Percentiles rank a stretch among this genome's conserved stretches.
These are phyloP conservation scores for Drosophila sordidapex DNA, from an alignment of 2,888 invertebrate genomes.

Conservation along the genomic window DNA sequence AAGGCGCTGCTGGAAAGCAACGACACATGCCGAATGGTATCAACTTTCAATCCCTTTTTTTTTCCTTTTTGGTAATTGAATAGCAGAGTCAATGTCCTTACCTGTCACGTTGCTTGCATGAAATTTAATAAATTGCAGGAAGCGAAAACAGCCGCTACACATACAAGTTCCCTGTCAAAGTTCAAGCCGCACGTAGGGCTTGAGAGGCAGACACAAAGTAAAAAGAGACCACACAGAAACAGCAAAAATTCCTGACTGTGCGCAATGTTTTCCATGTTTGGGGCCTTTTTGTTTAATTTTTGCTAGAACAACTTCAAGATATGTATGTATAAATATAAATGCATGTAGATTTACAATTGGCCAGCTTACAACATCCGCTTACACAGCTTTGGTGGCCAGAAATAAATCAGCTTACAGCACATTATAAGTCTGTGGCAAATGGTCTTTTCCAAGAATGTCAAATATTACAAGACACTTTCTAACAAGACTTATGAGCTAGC, in stretches of 20 bases:
- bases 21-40: constrained; percentile 30
- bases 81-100: constrained; percentile 61
- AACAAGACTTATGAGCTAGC: constrained; percentile 59
- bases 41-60: constrained; percentile 31
- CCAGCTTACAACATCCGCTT: constrained; percentile 32
- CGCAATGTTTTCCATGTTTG: constrained; percentile 31
- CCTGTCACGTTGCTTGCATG: constrained; percentile 40
- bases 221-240: constrained; percentile 58
- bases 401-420: constrained; percentile 71
- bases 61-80: constrained; percentile 58
- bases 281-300: constrained; percentile 36
- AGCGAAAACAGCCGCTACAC: constrained; percentile 43
- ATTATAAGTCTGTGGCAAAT: constrained; percentile 53
- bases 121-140: constrained; percentile 73
- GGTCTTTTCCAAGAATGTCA: constrained; percentile 62
- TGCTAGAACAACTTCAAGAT: constrained; percentile 49
- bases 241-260: constrained; percentile 22
- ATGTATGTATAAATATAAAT: not conserved
- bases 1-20: not conserved
- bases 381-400: constrained; percentile 35
- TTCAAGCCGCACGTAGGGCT: constrained; percentile 63
- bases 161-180: constrained; percentile 55
- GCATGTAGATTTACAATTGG: constrained; percentile 26
- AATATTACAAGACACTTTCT: constrained; percentile 58
- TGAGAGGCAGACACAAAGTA: constrained; percentile 22